phyloP scores from a whole-genome alignment of 23 tunicate species.

The Halocynthia aurantium region DNA sequence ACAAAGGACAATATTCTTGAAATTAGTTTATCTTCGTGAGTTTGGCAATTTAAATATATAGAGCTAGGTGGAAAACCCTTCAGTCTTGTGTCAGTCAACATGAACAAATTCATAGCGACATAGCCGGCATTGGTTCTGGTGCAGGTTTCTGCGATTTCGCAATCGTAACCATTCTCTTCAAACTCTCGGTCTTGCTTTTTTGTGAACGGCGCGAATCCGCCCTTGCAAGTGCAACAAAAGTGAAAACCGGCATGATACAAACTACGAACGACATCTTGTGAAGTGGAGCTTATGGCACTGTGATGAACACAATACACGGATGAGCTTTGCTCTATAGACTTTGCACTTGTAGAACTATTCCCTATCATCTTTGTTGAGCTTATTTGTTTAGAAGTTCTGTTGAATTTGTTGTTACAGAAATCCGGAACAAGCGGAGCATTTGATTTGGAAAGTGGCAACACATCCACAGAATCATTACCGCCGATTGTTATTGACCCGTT shows the following conservation, averaged over 20 bases:
- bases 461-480: too few relatives aligned
- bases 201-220: neutral
- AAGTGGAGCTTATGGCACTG: neutral
- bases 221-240: slow-evolving; percentile 5
- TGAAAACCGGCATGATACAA: neutral
- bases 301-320: neutral
- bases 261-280: neutral
- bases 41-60: neutral
- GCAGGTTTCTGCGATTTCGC: neutral
- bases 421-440: too few relatives aligned
- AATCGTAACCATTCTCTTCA: neutral
- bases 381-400: too few relatives aligned
- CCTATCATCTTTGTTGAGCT: too few relatives aligned
- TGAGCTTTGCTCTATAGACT: too few relatives aligned
- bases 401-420: too few relatives aligned
- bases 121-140: neutral
- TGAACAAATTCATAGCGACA: neutral
- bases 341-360: too few relatives aligned
- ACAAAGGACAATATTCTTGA: neutral
- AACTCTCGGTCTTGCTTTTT: neutral
- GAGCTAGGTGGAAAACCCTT: neutral
- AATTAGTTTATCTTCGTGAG: neutral
- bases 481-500: too few relatives aligned
- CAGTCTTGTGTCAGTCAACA: neutral
- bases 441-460: too few relatives aligned